Percentiles rank a stretch among this genome's conserved stretches.
phyloP scores from a whole-genome alignment of 2,113 vertebrate genomes.

The Epinephelus cyanopodus region DNA sequence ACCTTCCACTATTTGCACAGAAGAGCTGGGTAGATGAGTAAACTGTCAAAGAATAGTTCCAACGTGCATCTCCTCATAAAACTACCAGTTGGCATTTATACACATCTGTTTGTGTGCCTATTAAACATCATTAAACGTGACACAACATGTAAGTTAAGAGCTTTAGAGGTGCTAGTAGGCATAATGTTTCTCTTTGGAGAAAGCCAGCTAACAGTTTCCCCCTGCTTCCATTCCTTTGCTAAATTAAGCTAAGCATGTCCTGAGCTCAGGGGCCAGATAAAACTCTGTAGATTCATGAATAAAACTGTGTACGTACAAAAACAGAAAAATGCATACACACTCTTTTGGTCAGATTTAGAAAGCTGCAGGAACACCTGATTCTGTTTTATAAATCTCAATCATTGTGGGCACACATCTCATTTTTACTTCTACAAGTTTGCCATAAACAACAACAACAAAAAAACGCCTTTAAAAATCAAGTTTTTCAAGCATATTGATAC shows the following conservation, averaged over 20 bases:
- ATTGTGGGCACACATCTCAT: background rate
- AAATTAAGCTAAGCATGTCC: background rate
- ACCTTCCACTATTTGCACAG: background rate
- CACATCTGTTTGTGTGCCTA: background rate
- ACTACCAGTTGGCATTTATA: background rate
- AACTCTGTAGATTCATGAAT: too few species aligned
- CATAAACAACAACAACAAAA: background rate
- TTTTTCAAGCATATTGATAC: background rate
- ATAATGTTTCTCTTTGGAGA: too few species aligned
- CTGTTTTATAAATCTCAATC: background rate
- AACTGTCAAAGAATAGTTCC: background rate
- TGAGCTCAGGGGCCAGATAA: background rate
- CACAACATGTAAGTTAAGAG: background rate
- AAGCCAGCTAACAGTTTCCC: too few species aligned
- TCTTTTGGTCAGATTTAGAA: background rate
- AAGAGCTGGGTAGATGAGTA: background rate
- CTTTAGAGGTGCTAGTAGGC: too few species aligned
- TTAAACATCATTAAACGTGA: background rate
- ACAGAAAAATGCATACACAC: background rate
- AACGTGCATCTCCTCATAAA: background rate
- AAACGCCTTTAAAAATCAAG: background rate
- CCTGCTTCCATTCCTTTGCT: too few species aligned
- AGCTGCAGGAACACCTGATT: background rate
- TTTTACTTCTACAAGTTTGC: background rate
- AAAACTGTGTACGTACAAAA: background rate